These are phyloP conservation scores for Andrena praecox DNA, from an alignment of 2,888 invertebrate genomes.

Conservation along the genomic window DNA sequence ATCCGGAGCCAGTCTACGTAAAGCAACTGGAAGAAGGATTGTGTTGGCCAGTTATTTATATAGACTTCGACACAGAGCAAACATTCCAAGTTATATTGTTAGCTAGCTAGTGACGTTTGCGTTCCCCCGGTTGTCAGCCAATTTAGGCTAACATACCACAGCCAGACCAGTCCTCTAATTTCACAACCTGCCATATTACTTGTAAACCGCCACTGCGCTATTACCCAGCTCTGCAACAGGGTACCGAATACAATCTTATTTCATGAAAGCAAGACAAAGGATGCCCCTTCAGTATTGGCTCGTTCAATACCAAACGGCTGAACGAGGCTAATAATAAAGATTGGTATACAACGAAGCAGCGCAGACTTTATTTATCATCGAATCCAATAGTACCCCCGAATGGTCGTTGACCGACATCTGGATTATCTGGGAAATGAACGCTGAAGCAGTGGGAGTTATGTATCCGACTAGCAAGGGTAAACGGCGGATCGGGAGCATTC, in stretches of 20 bases:
- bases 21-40: constrained; percentile 47
- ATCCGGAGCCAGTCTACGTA: constrained; percentile 41
- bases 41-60: constrained; percentile 17
- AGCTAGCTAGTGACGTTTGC: background rate
- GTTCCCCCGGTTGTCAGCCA: background rate
- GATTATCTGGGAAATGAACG: constrained; percentile 46
- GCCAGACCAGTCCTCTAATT: background rate
- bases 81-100: background rate
- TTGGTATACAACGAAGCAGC: constrained; percentile 26
- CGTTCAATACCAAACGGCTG: background rate
- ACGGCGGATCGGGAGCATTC: constrained; percentile 36
- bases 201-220: background rate
- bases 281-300: background rate
- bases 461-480: constrained; percentile 32
- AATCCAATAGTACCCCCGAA: constrained; percentile 20
- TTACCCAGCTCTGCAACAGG: background rate
- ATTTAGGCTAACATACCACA: background rate
- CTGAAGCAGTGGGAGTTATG: constrained; percentile 6
- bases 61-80: constrained; percentile 2
- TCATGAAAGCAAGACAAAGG: background rate
- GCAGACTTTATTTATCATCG: constrained; percentile 27
- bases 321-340: background rate
- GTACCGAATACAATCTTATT: background rate
- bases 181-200: background rate
- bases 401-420: constrained; percentile 56